phyloP scores from a whole-genome alignment of 2,797 vertebrate genomes.

The Silurus lanzhouensis region DNA sequence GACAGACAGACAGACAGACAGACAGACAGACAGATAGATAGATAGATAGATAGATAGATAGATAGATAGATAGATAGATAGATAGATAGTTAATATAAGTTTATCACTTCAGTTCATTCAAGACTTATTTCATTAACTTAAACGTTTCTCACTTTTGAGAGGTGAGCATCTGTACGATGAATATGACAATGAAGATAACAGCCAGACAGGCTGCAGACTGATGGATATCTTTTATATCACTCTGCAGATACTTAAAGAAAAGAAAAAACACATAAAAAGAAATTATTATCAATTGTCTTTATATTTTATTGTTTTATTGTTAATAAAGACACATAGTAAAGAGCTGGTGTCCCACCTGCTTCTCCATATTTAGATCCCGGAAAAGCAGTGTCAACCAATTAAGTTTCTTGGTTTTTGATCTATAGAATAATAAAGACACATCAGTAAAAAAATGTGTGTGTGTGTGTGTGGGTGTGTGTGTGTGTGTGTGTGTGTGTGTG shows the following conservation, averaged over 20 bases:
- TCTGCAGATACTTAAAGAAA: conserved; percentile 67
- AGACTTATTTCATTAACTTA: not conserved
- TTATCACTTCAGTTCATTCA: not conserved
- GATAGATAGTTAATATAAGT: not conserved
- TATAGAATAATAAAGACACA: conserved; percentile 40
- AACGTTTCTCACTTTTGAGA: conserved; percentile 75
- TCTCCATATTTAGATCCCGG: conserved; percentile 80
- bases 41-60: not conserved
- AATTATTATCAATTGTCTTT: not conserved
- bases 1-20: not conserved
- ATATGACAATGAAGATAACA: conserved; percentile 78
- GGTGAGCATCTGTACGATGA: conserved; percentile 85
- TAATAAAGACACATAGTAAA: not conserved
- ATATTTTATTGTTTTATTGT: not conserved
- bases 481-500: too few relatives aligned
- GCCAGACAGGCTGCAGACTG: conserved; percentile 77
- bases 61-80: not conserved
- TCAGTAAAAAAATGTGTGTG: not conserved
- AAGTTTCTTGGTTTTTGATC: conserved; percentile 79
- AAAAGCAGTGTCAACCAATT: conserved; percentile 85
- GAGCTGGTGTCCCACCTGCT: conserved; percentile 69
- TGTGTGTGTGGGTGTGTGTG: too few relatives aligned
- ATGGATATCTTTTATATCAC: conserved; percentile 74
- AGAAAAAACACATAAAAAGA: conserved; percentile 4
- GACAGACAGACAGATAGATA: conserved; percentile 1